Base-by-base conservation (phyloP, 2,113 vertebrate genomes). In the Labrus mixtus region DNA sequence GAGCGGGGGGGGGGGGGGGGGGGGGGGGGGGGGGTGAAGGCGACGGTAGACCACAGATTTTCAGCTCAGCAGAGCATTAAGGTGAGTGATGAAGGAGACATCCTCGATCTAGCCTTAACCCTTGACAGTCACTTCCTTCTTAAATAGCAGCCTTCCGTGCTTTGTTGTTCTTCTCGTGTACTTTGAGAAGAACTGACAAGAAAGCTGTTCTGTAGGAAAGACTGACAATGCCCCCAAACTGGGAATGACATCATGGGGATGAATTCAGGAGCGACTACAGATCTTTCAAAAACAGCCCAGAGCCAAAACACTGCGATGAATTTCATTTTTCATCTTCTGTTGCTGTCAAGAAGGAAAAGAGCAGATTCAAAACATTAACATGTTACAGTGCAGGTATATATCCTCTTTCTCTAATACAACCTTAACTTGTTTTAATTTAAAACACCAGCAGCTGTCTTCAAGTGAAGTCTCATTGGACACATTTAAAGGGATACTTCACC, bases 191-290 rank as follows among this genome's bases (percentile, higher is more conserved):
- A 69, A 46, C 20, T 25, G 46, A 61, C 45, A 48, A 55, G 50
- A 64, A 48, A 54, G 20, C 23, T 41, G 4, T 50, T 36, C 20
- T 64, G 48, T 13, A 20, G 41, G 61, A 76, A 77, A 68, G 43
- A 82, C 61, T 39, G 25, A 54, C 62, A 67, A 64, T 59, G 43
- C 54, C 62, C 10, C 48, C 56, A 50, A 54, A 79, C 61, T 62
- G 25, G 9, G 55, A 73, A 53, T 80, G 74, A 83, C 63, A 73
- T 82, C 66, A 85, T 50, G 66, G 6, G 29, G 69, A 71, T 73
- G 50, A 22, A 62, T 25, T 74, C 16, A 65, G 39, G 17, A 60
- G 12, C 0, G 19, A 62, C 25, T 48, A 19, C 55, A 78, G 43
- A 39, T 76, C 33, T 65, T 76, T 67, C 45, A 6, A 72, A 71